phyloP scores from a whole-genome alignment of 1,140 invertebrate species.

The Platyscapa corneri region DNA sequence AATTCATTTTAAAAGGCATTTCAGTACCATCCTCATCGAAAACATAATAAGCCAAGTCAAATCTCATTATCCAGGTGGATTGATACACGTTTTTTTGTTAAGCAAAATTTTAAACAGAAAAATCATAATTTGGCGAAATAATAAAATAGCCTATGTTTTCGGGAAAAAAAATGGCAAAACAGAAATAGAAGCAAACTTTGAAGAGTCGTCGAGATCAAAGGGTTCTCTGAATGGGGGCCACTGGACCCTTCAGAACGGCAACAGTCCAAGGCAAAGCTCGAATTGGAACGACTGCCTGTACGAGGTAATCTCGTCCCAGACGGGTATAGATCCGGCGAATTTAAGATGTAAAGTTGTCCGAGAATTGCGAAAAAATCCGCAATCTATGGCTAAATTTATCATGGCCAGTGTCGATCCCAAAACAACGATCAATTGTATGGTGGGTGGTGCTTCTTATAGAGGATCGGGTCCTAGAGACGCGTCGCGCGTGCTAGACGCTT shows the following conservation, averaged over 20 bases:
- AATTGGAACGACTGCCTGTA: conserved; percentile 4
- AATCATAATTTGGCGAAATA: neutral
- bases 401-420: neutral
- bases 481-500: neutral
- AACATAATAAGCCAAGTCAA: neutral
- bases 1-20: neutral
- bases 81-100: neutral
- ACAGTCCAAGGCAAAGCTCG: too few relatives aligned
- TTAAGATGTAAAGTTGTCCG: neutral
- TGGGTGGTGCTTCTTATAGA: conserved; percentile 24
- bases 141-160: neutral
- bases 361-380: neutral
- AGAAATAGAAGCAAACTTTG: neutral
- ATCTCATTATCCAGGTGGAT: neutral
- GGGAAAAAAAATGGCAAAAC: neutral
- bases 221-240: neutral
- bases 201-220: too few relatives aligned
- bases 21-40: neutral
- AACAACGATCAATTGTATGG: neutral
- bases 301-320: conserved; percentile 1
- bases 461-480: neutral
- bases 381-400: neutral
- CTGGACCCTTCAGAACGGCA: neutral
- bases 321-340: neutral
- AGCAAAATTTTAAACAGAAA: neutral